Conservation (phyloP, 2,113 vertebrate species). For the Trematomus loennbergii region DNA sequence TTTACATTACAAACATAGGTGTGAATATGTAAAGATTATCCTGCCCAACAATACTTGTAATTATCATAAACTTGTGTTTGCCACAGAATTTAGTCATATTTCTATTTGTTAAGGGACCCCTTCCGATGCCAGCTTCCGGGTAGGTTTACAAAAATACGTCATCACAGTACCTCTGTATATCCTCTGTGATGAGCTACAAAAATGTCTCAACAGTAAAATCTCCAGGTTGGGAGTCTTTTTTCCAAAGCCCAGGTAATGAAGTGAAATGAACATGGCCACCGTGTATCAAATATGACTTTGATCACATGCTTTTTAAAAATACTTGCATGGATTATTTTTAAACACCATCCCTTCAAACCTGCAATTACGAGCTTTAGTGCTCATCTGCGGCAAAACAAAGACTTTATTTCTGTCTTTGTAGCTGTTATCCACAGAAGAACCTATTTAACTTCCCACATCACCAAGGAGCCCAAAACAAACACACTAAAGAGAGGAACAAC, state of each 20-base stretch:
- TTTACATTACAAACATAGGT: too few relatives aligned
- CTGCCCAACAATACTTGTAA: too few relatives aligned
- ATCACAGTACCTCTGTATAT: too few relatives aligned
- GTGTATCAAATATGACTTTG: background rate
- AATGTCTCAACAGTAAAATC: too few relatives aligned
- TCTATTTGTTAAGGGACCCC: too few relatives aligned
- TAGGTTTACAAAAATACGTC: too few relatives aligned
- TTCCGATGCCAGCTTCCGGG: too few relatives aligned
- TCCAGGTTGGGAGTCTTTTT: constrained; percentile 9
- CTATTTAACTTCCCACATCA: background rate
- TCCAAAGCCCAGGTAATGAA: background rate
- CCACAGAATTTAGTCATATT: too few relatives aligned
- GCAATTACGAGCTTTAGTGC: constrained; percentile 25
- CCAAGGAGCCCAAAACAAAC: background rate
- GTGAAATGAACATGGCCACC: background rate
- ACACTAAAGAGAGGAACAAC: background rate
- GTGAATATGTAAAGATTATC: too few relatives aligned
- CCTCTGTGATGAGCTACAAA: too few relatives aligned
- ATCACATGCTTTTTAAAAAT: constrained; percentile 1
- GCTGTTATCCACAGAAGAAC: background rate
- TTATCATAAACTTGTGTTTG: too few relatives aligned
- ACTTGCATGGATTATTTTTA: background rate
- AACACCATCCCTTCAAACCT: background rate
- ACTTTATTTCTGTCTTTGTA: background rate
- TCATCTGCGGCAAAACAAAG: constrained; percentile 14